phyloP scores from a whole-genome alignment of 2,797 vertebrate species.

The Diceros bicornis region DNA sequence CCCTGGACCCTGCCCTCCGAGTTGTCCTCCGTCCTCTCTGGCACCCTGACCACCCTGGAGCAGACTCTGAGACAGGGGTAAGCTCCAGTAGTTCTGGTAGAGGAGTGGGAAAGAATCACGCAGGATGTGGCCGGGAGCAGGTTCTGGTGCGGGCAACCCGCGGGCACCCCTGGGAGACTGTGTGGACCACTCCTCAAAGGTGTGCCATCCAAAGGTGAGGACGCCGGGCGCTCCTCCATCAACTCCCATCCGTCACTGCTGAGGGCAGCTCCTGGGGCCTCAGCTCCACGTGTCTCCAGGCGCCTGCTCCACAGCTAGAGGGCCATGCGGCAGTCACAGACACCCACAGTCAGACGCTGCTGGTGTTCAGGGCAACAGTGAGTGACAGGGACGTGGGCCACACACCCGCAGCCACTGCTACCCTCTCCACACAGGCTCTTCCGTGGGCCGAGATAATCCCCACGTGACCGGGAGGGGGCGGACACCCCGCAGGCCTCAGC shows the following conservation, averaged over 20 bases:
- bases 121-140: background rate
- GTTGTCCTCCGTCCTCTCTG: background rate
- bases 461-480: background rate
- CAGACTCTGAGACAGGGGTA: background rate
- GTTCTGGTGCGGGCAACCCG: accelerated
- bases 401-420: accelerated
- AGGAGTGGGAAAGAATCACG: background rate
- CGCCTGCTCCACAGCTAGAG: accelerated
- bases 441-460: background rate
- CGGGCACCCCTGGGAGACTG: background rate
- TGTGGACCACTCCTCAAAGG: background rate
- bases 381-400: accelerated
- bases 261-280: background rate
- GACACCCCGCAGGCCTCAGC: no score
- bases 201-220: background rate
- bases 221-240: background rate
- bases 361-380: background rate
- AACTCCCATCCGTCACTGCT: background rate
- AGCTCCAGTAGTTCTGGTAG: no score
- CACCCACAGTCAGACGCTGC: background rate
- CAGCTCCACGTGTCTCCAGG: background rate
- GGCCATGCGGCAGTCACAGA: background rate
- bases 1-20: background rate
- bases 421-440: background rate
- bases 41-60: background rate